These are phyloP conservation scores for Chaetodon auriga DNA, from an alignment of 2,113 vertebrate genomes.

Conservation along the genomic window DNA sequence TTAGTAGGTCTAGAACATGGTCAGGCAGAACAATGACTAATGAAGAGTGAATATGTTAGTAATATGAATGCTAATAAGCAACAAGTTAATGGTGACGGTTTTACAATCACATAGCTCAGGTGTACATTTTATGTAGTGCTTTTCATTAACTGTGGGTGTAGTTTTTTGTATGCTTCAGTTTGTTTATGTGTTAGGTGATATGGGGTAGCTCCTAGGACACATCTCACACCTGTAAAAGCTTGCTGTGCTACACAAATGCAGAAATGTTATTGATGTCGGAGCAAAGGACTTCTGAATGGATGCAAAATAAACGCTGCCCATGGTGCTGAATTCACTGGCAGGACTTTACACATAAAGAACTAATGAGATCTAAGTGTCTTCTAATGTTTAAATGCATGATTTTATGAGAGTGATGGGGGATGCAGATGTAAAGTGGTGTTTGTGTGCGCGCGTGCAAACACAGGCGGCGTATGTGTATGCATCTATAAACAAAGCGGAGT, in stretches of 20 bases:
- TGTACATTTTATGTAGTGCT: not conserved
- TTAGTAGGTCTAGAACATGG: no score
- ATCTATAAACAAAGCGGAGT: slow-evolving; percentile 51
- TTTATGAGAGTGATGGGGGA: not conserved
- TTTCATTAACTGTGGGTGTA: not conserved
- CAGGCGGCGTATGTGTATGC: not conserved
- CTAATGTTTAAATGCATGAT: not conserved
- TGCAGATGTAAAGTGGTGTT: not conserved
- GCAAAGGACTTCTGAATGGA: not conserved
- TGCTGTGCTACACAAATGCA: not conserved
- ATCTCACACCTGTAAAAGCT: not conserved
- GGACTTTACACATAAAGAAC: not conserved
- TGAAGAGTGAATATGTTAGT: no score
- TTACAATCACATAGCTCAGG: no score
- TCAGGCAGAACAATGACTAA: no score
- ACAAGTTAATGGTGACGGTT: no score
- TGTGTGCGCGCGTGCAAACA: not conserved
- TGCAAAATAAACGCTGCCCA: not conserved
- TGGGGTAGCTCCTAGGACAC: not conserved
- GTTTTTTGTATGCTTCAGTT: no score
- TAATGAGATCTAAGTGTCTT: not conserved
- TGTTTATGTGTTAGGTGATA: not conserved
- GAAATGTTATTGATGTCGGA: no score
- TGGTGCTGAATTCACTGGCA: not conserved
- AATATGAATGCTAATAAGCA: no score